phyloP scores from a whole-genome alignment of 1,140 invertebrate genomes.

The Nebria ingens region DNA sequence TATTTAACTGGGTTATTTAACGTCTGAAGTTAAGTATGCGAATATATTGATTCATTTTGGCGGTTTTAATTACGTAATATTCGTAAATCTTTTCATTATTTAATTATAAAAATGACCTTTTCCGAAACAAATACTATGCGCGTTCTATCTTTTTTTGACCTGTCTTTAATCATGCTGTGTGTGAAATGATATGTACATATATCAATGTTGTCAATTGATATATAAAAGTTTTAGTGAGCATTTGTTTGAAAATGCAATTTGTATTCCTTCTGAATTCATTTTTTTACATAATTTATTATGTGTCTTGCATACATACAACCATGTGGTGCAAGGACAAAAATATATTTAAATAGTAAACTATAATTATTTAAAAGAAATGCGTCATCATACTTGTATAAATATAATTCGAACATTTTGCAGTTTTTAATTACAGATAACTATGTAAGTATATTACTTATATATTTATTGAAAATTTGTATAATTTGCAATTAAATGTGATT shows the following conservation, averaged over 20 bases:
- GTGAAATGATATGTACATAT: constrained; percentile 33
- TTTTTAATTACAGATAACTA: too few relatives aligned
- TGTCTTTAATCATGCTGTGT: constrained; percentile 36
- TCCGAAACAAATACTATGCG: constrained; percentile 1
- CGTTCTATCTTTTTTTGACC: constrained; percentile 14
- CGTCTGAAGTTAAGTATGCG: too few relatives aligned
- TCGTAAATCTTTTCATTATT: too few relatives aligned
- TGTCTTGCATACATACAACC: neutral
- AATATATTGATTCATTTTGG: too few relatives aligned
- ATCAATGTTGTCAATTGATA: constrained; percentile 37
- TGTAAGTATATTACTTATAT: too few relatives aligned
- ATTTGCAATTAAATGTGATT: too few relatives aligned
- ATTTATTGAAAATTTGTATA: too few relatives aligned
- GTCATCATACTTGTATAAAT: constrained; percentile 11
- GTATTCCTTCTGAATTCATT: constrained; percentile 12
- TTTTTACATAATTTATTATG: constrained; percentile 12
- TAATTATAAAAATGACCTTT: too few relatives aligned
- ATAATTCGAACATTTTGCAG: too few relatives aligned
- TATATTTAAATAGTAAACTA: neutral
- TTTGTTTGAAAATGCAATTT: constrained; percentile 34
- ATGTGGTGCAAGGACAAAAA: neutral
- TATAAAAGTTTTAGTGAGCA: constrained; percentile 26
- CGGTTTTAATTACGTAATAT: too few relatives aligned
- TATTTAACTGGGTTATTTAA: too few relatives aligned
- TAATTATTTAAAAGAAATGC: constrained; percentile 2